Percentiles rank a stretch among this genome's conserved stretches.
These are phyloP conservation scores for Gymnothorax javanicus DNA, from an alignment of 2,797 vertebrate species.

Conservation along the genomic window DNA sequence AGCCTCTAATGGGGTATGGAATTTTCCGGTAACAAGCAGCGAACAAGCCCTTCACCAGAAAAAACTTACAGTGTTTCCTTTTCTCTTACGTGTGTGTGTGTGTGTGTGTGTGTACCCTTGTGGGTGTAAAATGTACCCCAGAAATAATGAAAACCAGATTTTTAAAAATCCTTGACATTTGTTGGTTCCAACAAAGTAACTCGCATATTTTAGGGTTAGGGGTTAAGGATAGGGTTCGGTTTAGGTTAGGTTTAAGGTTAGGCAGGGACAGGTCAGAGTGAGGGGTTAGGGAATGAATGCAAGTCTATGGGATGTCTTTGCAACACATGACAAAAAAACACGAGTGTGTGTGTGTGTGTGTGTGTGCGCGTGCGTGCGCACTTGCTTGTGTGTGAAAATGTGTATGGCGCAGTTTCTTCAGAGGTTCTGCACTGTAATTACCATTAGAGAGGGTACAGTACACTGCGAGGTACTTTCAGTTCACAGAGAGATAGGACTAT, in stretches of 20 bases:
- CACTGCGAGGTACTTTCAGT: neutral
- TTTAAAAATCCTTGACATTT: no score
- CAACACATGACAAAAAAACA: constrained; percentile 17
- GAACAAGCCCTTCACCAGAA: no score
- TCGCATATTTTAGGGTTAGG: no score
- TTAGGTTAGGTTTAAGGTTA: no score
- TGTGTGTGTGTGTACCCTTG: neutral
- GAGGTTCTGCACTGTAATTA: constrained; percentile 63
- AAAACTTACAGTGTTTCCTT: constrained; percentile 34
- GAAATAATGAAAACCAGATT: no score
- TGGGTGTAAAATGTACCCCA: no score
- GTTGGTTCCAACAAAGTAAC: no score
- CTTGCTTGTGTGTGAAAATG: neutral
- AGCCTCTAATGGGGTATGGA: no score
- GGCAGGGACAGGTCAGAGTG: neutral
- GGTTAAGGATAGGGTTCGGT: no score
- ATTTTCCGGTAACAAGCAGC: no score
- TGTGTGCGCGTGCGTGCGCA: no score
- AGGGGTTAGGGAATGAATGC: constrained; percentile 27
- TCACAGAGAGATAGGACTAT: neutral
- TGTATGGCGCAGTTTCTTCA: constrained; percentile 32
- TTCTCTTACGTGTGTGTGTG: constrained; percentile 43
- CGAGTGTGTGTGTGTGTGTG: neutral
- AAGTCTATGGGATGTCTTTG: no score
- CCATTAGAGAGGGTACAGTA: constrained; percentile 44